Conservation (phyloP, 2,888 invertebrate genomes). For the Eudemis profundana region DNA sequence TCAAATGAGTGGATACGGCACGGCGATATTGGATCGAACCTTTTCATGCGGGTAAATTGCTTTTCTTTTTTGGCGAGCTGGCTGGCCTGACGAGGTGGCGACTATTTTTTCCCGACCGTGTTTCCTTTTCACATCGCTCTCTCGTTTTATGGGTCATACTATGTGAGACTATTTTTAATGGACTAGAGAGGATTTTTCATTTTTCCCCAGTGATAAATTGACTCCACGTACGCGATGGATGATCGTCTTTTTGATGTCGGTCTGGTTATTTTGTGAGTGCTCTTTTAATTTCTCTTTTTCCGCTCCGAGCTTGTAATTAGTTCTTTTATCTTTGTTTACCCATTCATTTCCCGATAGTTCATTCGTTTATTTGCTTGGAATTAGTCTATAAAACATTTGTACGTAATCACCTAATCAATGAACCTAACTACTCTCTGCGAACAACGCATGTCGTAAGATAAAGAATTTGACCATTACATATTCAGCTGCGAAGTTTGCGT, state of each 20-base stretch:
- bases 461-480: not conserved
- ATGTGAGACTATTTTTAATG: conserved; percentile 85
- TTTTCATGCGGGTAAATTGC: conserved; percentile 84
- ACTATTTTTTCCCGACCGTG: conserved; percentile 75
- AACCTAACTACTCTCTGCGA: too few relatives aligned
- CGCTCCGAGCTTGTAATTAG: conserved; percentile 47
- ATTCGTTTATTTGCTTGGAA: not conserved
- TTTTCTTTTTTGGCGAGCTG: conserved; percentile 80
- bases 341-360: not conserved
- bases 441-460: too few relatives aligned
- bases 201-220: conserved; percentile 82
- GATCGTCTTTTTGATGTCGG: conserved; percentile 72
- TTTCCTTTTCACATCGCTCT: conserved; percentile 79
- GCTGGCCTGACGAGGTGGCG: conserved; percentile 72
- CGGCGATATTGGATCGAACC: conserved; percentile 78
- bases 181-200: conserved; percentile 77
- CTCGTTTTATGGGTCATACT: conserved; percentile 85
- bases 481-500: conserved; percentile 43
- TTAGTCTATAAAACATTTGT: not conserved
- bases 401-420: too few relatives aligned
- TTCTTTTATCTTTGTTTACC: conserved; percentile 27
- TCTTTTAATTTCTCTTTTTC: conserved; percentile 53
- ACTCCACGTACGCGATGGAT: conserved; percentile 79
- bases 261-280: conserved; percentile 59
- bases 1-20: conserved; percentile 83